Evolutionary conservation across 2,888 invertebrate species (phyloP).

Genomic region (Aelia acuminata): DNA sequence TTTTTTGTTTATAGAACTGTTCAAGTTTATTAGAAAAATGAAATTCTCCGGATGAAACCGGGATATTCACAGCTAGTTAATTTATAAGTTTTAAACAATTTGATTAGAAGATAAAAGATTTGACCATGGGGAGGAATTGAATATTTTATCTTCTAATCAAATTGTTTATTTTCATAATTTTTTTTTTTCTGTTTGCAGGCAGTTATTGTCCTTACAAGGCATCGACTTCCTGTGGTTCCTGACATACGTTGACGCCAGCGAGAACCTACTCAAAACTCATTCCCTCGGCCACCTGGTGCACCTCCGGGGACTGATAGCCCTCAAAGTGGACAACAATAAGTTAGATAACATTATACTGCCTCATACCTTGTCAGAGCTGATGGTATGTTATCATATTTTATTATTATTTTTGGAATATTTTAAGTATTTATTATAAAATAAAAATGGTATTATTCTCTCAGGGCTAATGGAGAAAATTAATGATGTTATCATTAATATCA

Average conservation of each 20-base stretch:
- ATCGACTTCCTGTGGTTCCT: conserved; percentile 36
- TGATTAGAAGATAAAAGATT: too few relatives aligned
- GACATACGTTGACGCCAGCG: conserved; percentile 30
- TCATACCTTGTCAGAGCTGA: not conserved
- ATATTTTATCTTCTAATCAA: too few relatives aligned
- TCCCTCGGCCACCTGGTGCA: not conserved
- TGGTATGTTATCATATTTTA: not conserved
- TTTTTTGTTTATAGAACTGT: too few relatives aligned
- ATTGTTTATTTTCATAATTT: not conserved
- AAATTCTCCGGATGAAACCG: too few relatives aligned
- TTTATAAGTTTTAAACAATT: too few relatives aligned
- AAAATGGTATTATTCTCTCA: too few relatives aligned
- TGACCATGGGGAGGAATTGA: too few relatives aligned
- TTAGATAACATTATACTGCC: not conserved
- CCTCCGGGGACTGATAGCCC: conserved; percentile 9
- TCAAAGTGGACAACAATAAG: conserved; percentile 21
- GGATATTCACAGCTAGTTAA: too few relatives aligned
- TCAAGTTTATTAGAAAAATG: too few relatives aligned
- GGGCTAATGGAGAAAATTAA: too few relatives aligned
- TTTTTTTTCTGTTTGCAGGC: conserved; percentile 49
- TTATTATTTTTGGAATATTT: not conserved
- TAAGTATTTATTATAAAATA: too few relatives aligned
- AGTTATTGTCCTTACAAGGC: not conserved
- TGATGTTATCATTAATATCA: too few relatives aligned
- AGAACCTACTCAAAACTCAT: not conserved